Percentiles rank a stretch among this genome's conserved stretches.
phyloP scores from a whole-genome alignment of 1,140 invertebrate species.

The Homarus americanus region DNA sequence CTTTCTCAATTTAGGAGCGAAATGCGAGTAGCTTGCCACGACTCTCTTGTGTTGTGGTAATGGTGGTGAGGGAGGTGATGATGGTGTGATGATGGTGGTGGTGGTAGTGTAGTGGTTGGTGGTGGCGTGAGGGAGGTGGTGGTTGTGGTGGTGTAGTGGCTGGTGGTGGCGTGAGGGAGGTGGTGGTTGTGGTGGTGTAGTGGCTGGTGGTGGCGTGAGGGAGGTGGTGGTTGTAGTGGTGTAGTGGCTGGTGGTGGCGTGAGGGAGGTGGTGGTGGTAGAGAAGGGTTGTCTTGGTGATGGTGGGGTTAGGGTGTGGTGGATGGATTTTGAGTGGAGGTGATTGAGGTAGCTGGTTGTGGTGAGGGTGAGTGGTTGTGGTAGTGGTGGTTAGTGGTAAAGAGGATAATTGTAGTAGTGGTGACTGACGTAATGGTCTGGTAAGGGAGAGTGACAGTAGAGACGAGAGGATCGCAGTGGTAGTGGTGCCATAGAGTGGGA shows the following conservation, averaged over 20 bases:
- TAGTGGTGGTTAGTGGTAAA: neutral
- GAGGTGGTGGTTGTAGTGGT: neutral
- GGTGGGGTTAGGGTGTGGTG: neutral
- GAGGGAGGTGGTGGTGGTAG: constrained; percentile 10
- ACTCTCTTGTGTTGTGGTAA: too few species aligned
- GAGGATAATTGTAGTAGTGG: neutral
- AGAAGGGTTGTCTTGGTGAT: neutral
- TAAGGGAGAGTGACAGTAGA: too few species aligned
- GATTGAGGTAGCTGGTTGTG: neutral
- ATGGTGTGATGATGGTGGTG: too few species aligned
- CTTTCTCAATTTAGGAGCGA: too few species aligned
- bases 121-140: too few species aligned
- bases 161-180: too few species aligned
- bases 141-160: too few species aligned
- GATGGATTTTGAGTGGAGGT: neutral
- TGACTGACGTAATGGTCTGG: neutral
- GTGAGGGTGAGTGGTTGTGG: neutral
- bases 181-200: neutral
- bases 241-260: neutral
- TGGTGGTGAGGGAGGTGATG: too few species aligned
- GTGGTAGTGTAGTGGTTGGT: too few species aligned
- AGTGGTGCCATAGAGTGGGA: too few species aligned
- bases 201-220: neutral
- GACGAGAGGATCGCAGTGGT: too few species aligned
- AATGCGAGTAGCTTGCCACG: too few species aligned